phyloP scores from a whole-genome alignment of 2,113 vertebrate genomes.

The Probosciger aterrimus region DNA sequence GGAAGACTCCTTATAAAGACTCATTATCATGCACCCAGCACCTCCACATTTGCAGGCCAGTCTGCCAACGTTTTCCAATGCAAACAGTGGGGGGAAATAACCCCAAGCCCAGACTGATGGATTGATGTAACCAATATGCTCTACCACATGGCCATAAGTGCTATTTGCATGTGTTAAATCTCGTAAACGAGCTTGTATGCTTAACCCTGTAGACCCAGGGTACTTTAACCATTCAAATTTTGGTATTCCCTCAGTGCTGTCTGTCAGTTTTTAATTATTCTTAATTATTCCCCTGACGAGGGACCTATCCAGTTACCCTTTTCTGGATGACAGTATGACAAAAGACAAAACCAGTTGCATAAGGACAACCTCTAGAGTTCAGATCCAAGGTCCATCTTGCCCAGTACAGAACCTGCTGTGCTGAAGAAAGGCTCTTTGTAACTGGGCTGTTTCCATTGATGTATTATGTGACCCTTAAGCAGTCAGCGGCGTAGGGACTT shows the following conservation, averaged over 20 bases:
- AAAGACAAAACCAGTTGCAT: background rate
- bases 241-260: background rate
- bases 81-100: background rate
- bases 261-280: background rate
- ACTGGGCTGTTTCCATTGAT: fast-evolving
- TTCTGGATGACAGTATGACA: background rate
- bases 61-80: background rate
- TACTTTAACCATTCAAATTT: background rate
- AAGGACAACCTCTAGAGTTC: background rate
- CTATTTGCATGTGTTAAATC: background rate
- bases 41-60: background rate
- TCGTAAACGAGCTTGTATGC: background rate
- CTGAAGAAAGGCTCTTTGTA: background rate
- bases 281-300: background rate
- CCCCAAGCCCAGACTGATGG: background rate
- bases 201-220: background rate
- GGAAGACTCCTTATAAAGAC: background rate
- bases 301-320: background rate
- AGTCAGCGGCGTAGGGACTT: fast-evolving
- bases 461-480: background rate
- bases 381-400: background rate
- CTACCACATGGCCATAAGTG: background rate
- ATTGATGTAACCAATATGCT: slow-evolving; percentile 30
- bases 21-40: background rate
- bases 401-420: background rate